Conservation (phyloP, 2,888 invertebrate species). For the Pollenia labialis region DNA sequence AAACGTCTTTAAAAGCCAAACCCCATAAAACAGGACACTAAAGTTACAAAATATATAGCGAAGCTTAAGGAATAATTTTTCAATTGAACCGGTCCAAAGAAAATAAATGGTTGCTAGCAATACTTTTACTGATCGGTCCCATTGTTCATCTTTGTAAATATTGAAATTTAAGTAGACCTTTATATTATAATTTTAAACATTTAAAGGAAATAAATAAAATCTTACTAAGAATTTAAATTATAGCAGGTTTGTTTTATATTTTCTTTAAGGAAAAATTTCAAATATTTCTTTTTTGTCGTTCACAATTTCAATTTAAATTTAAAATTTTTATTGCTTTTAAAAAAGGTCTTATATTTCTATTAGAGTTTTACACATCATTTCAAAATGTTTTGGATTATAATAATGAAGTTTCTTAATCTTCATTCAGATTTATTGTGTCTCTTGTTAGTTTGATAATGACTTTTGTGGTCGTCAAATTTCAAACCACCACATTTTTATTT, state of each 20-base stretch:
- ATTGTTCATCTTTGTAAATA: too few species aligned
- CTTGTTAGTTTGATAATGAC: slow-evolving; percentile 15
- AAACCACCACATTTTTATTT: slow-evolving; percentile 45
- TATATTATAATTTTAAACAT: not conserved
- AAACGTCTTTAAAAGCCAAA: too few species aligned
- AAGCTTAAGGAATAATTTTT: too few species aligned
- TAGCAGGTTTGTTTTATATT: slow-evolving; percentile 24
- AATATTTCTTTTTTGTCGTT: not conserved
- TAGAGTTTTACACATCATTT: not conserved
- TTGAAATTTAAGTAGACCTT: not conserved
- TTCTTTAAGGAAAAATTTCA: slow-evolving; percentile 1
- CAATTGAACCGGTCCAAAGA: too few species aligned
- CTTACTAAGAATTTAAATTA: not conserved
- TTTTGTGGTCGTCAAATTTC: slow-evolving; percentile 38
- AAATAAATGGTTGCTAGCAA: too few species aligned
- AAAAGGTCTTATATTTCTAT: not conserved
- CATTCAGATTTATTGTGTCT: not conserved
- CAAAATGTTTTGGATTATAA: too few species aligned
- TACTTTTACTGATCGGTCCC: too few species aligned
- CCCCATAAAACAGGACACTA: too few species aligned
- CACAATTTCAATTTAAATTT: slow-evolving; percentile 15
- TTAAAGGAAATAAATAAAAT: not conserved
- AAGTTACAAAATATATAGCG: too few species aligned
- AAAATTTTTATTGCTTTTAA: not conserved
- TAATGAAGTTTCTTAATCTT: not conserved